Evolutionary conservation across 1,140 invertebrate species (phyloP).

Genomic region (Cotesia chilonis): DNA sequence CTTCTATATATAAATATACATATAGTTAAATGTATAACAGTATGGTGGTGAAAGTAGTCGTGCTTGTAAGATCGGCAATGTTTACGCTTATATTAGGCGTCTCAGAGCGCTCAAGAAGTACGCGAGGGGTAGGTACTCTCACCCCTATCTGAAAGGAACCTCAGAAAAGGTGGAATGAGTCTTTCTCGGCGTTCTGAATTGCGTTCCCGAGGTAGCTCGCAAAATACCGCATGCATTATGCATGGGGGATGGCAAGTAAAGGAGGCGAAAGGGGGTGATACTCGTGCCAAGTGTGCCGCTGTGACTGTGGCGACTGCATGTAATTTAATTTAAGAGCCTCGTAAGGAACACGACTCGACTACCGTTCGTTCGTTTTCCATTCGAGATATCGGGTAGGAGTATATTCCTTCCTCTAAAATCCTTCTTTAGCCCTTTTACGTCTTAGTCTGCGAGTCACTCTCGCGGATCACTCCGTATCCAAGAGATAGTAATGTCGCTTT

Average conservation of each 20-base stretch:
- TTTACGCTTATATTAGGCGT: constrained; percentile 16
- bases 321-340: constrained; percentile 63
- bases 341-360: constrained; percentile 51
- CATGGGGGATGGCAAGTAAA: constrained; percentile 43
- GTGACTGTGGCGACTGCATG: constrained; percentile 60
- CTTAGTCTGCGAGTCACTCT: not conserved
- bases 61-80: constrained; percentile 6
- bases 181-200: constrained; percentile 33
- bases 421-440: constrained; percentile 5
- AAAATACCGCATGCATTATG: constrained; percentile 64
- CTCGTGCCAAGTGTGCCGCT: constrained; percentile 61
- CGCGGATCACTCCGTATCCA: too few species aligned
- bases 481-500: not conserved
- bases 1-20: too few species aligned
- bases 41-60: too few species aligned
- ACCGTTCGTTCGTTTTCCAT: constrained; percentile 27
- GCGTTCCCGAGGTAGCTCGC: constrained; percentile 48
- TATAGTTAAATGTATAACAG: too few species aligned
- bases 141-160: constrained; percentile 3
- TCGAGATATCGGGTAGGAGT: constrained; percentile 22
- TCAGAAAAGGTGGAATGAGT: constrained; percentile 13
- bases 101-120: constrained; percentile 6
- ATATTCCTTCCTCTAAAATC: constrained; percentile 2
- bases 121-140: not conserved
- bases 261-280: constrained; percentile 19